Base-by-base conservation (phyloP, 2,888 invertebrate species). In the Diarsia dahlii region DNA sequence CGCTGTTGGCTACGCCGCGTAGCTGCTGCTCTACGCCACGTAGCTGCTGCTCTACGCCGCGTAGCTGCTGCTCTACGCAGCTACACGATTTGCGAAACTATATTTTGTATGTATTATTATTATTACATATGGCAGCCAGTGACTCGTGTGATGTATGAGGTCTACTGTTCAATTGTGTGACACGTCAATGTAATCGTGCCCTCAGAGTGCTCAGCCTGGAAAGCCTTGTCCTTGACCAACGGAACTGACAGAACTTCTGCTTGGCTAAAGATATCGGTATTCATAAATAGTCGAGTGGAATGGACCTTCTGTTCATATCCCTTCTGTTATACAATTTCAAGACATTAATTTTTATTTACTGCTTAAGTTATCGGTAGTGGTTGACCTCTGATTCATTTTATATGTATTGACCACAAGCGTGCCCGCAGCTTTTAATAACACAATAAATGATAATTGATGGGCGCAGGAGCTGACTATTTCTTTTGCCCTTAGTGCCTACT, bases 351-450 rank as follows among this genome's bases (percentile, higher is more conserved):
- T 77, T 80, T 75, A 65, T 77, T 54, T 50, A 50, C 45, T 68
- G 67, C 73, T 68, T 13, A 56, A 67, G 63, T 76, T 63, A 86
- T 84, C 81, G 66, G 56, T 74, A 65, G 78, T 68, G 74, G 77
- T 76, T 69, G 81, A 76, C 80, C 77, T 76, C 65, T 68, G 63
- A 74, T 63, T 74, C 64, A 71, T 64, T 52, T 45, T 50, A 52
- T n/a, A n/a, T n/a, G n/a, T 66, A 58, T 58, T 48, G 65, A 15
- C 50, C 62, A 52, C 50, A 50, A 46, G 52, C 60, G 64, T n/a
- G 62, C 23, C 78, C 67, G 69, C 60, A 74, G 65, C 65, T 66
- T 39, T 48, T n/a, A 75, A 66, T 20, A 46, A 56, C 63, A 60
- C 71, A 71, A 74, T 73, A 68, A 66, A 54, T n/a, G 39, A 69